Evolutionary conservation across 1,140 invertebrate genomes (phyloP).

Genomic region (Trachymyrmex septentrionalis): DNA sequence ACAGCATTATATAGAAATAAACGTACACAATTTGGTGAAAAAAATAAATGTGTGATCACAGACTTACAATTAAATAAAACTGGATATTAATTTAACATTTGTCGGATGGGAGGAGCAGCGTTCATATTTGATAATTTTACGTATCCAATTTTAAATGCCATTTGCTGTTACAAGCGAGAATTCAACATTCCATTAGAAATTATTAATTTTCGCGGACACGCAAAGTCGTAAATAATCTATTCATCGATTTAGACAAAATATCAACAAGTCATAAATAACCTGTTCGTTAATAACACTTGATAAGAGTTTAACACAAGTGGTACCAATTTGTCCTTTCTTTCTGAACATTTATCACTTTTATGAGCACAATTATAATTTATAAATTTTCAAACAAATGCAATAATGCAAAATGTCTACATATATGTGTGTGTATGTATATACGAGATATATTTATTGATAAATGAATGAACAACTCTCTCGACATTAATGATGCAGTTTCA

Average conservation of each 20-base stretch:
- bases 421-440: neutral
- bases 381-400: slow-evolving; percentile 5
- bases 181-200: slow-evolving; percentile 32
- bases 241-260: slow-evolving; percentile 38
- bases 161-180: slow-evolving; percentile 16
- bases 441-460: neutral
- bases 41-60: neutral
- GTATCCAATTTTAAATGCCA: slow-evolving; percentile 48
- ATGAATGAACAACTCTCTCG: neutral
- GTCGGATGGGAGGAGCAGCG: neutral
- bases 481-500: neutral
- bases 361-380: neutral
- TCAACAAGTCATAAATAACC: slow-evolving; percentile 32
- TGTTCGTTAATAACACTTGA: slow-evolving; percentile 45
- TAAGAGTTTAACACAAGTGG: slow-evolving; percentile 31
- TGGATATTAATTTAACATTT: slow-evolving; percentile 2
- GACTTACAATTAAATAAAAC: slow-evolving; percentile 16
- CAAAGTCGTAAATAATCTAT: slow-evolving; percentile 48
- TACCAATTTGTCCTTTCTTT: neutral
- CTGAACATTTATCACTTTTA: slow-evolving; percentile 20
- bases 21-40: neutral
- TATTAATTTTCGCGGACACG: slow-evolving; percentile 45
- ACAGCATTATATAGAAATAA: neutral
- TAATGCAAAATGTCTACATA: neutral
- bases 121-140: neutral